These are phyloP conservation scores for Drosophila kurseongensis DNA, from an alignment of 1,140 invertebrate genomes.

Conservation along the genomic window DNA sequence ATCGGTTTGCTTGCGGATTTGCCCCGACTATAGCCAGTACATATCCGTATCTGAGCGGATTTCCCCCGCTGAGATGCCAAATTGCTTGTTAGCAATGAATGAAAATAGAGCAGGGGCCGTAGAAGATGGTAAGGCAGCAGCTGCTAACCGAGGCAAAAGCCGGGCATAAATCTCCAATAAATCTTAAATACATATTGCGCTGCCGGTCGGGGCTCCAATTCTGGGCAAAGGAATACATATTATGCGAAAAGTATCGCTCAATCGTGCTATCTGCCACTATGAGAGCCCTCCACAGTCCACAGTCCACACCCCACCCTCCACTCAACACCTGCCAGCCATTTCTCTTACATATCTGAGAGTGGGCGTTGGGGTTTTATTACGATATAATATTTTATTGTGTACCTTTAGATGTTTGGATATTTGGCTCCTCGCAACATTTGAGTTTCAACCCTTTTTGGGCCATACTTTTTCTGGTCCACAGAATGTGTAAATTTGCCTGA, in stretches of 20 bases:
- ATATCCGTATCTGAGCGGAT: conserved; percentile 15
- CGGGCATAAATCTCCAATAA: conserved; percentile 75
- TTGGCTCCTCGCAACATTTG: conserved; percentile 44
- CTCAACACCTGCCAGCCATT: conserved; percentile 34
- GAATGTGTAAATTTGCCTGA: conserved; percentile 79
- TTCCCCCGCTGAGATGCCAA: conserved; percentile 24
- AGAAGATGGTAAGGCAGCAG: conserved; percentile 22
- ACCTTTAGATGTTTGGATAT: conserved; percentile 75
- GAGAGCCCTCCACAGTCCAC: neutral
- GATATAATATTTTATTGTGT: conserved; percentile 80
- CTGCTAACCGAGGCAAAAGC: conserved; percentile 52
- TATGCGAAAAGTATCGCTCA: conserved; percentile 71
- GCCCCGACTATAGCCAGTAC: neutral
- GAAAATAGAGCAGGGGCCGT: conserved; percentile 30
- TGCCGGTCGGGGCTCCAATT: conserved; percentile 38
- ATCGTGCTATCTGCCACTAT: conserved; percentile 43
- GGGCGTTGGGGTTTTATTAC: conserved; percentile 68
- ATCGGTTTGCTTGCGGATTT: neutral
- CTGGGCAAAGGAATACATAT: conserved; percentile 53
- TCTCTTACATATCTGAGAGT: conserved; percentile 47
- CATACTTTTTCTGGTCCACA: conserved; percentile 35
- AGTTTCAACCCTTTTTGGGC: conserved; percentile 47
- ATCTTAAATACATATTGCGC: conserved; percentile 71
- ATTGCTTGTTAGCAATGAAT: conserved; percentile 59
- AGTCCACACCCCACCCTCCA: no score